These are phyloP conservation scores for Archaeoteleia sp. DNA, from an alignment of 2,888 invertebrate species.

Conservation along the genomic window DNA sequence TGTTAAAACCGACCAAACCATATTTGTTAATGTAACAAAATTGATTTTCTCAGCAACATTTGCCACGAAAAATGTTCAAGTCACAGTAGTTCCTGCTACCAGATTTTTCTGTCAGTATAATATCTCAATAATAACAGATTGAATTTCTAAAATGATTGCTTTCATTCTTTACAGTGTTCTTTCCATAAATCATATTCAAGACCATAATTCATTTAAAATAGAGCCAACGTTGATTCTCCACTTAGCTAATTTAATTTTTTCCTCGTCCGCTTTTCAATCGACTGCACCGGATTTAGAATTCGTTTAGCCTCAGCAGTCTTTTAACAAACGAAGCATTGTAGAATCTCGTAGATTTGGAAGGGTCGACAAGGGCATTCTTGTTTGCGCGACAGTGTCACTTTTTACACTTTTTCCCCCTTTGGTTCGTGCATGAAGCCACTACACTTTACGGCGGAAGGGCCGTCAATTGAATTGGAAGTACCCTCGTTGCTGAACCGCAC, in stretches of 20 bases:
- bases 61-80: too few relatives aligned
- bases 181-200: too few relatives aligned
- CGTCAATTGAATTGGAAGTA: conserved; percentile 41
- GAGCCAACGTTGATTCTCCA: too few relatives aligned
- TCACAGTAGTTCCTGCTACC: too few relatives aligned
- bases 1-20: too few relatives aligned
- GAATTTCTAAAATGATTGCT: too few relatives aligned
- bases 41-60: too few relatives aligned
- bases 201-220: too few relatives aligned
- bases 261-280: background rate
- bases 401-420: conserved; percentile 1
- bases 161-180: too few relatives aligned
- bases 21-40: too few relatives aligned
- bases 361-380: background rate
- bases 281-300: background rate
- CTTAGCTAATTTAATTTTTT: background rate
- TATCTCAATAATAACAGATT: too few relatives aligned
- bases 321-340: background rate
- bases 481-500: conserved; percentile 35
- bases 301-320: background rate
- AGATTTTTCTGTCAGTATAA: too few relatives aligned
- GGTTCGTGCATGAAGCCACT: conserved; percentile 25
- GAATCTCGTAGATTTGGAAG: background rate
- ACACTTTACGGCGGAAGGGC: conserved; percentile 32
- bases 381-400: background rate